Evolutionary conservation across 2,797 vertebrate genomes (phyloP).

Genomic region (Columba guinea): DNA sequence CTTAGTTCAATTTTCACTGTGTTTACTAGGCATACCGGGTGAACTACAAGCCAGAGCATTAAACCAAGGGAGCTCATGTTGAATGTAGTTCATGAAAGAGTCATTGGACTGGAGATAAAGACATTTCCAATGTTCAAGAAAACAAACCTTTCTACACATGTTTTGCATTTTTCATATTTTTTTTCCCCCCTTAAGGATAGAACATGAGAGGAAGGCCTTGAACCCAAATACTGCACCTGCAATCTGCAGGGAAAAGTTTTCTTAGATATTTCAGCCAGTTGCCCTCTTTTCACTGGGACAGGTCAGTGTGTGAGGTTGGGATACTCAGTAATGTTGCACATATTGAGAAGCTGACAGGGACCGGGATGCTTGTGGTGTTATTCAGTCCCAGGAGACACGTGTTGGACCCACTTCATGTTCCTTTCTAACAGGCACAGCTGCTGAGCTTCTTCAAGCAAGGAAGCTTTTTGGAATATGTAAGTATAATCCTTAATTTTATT

Average conservation of each 20-base stretch:
- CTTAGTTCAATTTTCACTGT: neutral
- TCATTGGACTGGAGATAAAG: neutral
- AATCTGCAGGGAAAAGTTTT: neutral
- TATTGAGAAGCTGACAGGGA: neutral
- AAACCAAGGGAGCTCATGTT: neutral
- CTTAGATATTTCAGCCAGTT: neutral
- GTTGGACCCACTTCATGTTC: neutral
- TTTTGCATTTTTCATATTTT: neutral
- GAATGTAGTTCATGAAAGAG: neutral
- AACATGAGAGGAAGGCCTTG: neutral
- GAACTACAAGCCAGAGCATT: neutral
- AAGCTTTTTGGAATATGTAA: neutral
- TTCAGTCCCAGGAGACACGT: neutral
- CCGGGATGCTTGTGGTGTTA: neutral
- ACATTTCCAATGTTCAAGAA: neutral
- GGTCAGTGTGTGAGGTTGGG: neutral
- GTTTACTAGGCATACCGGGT: neutral
- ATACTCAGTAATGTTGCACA: neutral
- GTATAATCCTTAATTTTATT: neutral
- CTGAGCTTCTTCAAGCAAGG: neutral
- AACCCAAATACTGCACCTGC: neutral
- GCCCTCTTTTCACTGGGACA: neutral
- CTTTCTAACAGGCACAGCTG: neutral
- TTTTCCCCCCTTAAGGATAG: neutral
- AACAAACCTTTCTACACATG: neutral